phyloP scores from a whole-genome alignment of 2,797 vertebrate species.

The Megaceryle alcyon region DNA sequence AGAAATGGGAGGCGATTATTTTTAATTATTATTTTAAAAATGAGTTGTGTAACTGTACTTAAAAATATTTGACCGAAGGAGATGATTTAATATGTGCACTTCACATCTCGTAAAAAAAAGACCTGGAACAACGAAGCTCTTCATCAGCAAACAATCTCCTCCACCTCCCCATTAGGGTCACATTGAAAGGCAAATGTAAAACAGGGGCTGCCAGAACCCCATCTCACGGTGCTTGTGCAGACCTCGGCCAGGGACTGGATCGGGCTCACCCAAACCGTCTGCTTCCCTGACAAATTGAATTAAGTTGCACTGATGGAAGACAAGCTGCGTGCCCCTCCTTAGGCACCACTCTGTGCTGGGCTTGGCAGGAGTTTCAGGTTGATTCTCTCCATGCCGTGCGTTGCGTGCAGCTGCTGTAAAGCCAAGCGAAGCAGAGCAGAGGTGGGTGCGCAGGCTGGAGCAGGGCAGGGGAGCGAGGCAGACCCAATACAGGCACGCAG shows the following conservation, averaged over 20 bases:
- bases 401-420: background rate
- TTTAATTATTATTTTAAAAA: slow-evolving; percentile 64
- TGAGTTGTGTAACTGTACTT: slow-evolving; percentile 29
- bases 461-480: background rate
- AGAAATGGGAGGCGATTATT: slow-evolving; percentile 17
- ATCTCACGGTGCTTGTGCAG: background rate
- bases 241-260: accelerated
- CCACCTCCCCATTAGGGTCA: background rate
- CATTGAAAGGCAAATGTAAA: background rate
- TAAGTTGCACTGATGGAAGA: background rate
- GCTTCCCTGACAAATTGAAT: slow-evolving; percentile 10
- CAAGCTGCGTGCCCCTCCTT: background rate
- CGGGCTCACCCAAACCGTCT: background rate
- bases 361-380: background rate
- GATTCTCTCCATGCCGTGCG: background rate
- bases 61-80: slow-evolving; percentile 31
- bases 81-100: background rate
- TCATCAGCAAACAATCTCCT: background rate
- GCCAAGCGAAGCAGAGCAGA: background rate
- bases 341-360: background rate
- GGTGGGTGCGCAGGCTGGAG: background rate
- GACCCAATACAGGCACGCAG: no score
- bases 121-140: background rate
- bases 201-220: background rate
- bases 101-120: background rate